Base-by-base conservation (phyloP, 2,888 invertebrate species). In the Prostheceraeus crozeri region DNA sequence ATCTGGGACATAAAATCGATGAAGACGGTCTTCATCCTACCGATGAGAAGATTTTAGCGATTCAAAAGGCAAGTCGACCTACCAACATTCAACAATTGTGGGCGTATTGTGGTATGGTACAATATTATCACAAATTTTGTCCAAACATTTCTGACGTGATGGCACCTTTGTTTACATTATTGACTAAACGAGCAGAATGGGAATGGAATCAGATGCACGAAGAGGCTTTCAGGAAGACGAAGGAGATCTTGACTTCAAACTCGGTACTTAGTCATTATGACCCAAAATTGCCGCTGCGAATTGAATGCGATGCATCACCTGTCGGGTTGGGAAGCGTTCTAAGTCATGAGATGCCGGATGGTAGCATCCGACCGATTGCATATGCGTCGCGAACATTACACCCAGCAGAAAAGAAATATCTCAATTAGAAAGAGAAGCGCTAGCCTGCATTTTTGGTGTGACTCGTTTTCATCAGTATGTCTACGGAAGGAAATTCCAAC, bases 1-100 rank as follows among this genome's bases (percentile, higher is more conserved):
- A 45, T 25, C 51, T 56, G 56, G 52, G 56, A 10, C 56, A 56
- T 16, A 51, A 19, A 19, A 19, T 56, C n/a, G 35, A 56, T 54
- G 11, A 23, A 8, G 21, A 45, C 21, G 56, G 56, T 51, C 16
- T 56, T 6, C 36, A 35, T 19, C 56, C 56, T 23, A 56, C 27
- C 6, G 23, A 19, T 16, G 56, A 19, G 16, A 56, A 56, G 27
- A 45, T 56, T n/a, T 8, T 23, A 33, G 56, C 56, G 8, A 56
- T 56, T 11, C 36, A 19, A 25, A 48, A 54, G n/a, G 56, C 27
- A 30, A 40, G 19, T 10, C 8, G 23, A 16, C 56, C 56, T 11
- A 56, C 10, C 8, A 51, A 35, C 27, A 25, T 56, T 6, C 46
- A 30, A 33, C 23, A 56, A 19, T 46, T 56, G 48, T 19, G 27